These are phyloP conservation scores for Pseudolycoriella hygida DNA, from an alignment of 2,888 invertebrate species.

Conservation along the genomic window DNA sequence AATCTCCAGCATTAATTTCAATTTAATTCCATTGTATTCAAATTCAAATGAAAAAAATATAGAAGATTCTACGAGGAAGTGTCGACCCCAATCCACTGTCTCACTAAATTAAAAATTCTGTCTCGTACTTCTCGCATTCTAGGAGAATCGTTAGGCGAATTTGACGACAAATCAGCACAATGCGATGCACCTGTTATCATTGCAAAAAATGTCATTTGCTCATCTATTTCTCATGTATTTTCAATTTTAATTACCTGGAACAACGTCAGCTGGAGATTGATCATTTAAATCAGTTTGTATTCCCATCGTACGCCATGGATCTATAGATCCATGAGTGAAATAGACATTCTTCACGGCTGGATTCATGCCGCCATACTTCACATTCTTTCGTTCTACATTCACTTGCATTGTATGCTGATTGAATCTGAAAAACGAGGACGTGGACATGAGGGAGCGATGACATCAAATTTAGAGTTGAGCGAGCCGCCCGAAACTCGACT, in stretches of 20 bases:
- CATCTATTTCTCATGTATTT: neutral
- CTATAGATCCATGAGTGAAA: constrained; percentile 34
- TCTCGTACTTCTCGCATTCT: no score
- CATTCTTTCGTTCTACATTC: constrained; percentile 25
- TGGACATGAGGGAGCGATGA: no score
- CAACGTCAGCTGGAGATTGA: constrained; percentile 14
- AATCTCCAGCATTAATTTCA: no score
- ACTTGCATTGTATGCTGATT: neutral
- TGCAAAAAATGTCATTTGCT: neutral
- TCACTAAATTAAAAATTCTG: no score
- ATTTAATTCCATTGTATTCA: no score
- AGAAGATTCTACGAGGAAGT: no score
- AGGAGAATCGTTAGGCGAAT: constrained; percentile 15
- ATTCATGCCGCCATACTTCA: constrained; percentile 29
- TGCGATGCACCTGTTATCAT: constrained; percentile 22
- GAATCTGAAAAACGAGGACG: constrained; percentile 2
- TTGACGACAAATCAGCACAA: constrained; percentile 21
- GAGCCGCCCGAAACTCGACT: no score
- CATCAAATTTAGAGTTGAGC: no score
- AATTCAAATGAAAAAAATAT: no score
- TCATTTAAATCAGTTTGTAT: constrained; percentile 20
- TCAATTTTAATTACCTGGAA: constrained; percentile 15
- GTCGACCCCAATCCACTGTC: no score
- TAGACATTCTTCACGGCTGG: constrained; percentile 32
- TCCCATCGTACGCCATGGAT: constrained; percentile 38